Evolutionary conservation across 2,797 vertebrate genomes (phyloP), one percentile per base, ranked within the genome.

Genomic region (Melanogrammus aeglefinus): DNA sequence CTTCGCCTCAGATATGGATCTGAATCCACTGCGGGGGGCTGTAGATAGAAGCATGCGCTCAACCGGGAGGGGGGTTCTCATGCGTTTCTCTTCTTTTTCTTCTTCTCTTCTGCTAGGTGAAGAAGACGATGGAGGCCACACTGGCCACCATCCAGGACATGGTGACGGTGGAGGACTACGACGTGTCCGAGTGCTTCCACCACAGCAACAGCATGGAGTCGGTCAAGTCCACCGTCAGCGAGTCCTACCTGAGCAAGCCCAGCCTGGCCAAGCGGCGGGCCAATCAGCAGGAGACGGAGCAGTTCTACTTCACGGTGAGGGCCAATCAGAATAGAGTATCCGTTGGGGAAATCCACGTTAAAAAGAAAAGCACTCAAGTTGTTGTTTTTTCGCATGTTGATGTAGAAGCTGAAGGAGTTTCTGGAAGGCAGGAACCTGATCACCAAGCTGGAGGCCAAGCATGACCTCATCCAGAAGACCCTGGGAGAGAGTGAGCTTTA

Each of bases 171-270:
- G 98, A 99, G 89, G 98, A 99, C 93, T 99, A 95, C 0, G 97
- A 99, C 24, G 97, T 99, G 63, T 97, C 97, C 0, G 97, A 99
- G 92, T 99, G 97, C 90, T 99, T 99, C 89, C 97, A 98, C 85
- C 97, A 99, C 90, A 99, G 97, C 92, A 98, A 99, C 92, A 99
- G 97, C 66, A 99, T 99, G 96, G 98, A 99, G 90, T 99, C 97
- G 0, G 97, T 99, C 80, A 98, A 98, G 85, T 99, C 98, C 84
- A 98, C 96, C 0, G 95, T 98, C 85, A 99, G 97, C 0, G 98
- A 99, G 63, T 99, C 98, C 0, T 99, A 97, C 93, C 97, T 99
- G 94, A 99, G 97, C 93, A 99, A 99, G 74, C 98, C 97, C 69
- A 99, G 97, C 89, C 96, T 99, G 47, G 98, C 97, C 86, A 99